Conservation (phyloP, 1,140 invertebrate species). For the Listronotus bonariensis region DNA sequence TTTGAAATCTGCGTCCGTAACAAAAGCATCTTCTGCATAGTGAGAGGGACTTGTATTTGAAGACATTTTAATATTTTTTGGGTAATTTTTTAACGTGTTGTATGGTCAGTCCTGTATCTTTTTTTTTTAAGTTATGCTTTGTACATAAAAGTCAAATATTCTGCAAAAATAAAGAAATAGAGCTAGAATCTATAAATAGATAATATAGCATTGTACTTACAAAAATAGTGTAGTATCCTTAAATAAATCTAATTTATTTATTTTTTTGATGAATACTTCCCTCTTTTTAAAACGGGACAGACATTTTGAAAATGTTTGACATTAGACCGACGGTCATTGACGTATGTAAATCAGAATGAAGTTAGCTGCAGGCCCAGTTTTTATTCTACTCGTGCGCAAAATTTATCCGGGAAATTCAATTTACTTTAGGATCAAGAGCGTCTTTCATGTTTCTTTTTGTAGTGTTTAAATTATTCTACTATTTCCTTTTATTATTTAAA, state of each 20-base stretch:
- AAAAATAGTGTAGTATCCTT: too few relatives aligned
- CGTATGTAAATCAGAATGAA: too few relatives aligned
- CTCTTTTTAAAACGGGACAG: not conserved
- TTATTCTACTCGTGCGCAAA: too few relatives aligned
- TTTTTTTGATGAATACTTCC: not conserved
- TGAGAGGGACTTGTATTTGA: slow-evolving; percentile 46
- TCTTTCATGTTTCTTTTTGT: too few relatives aligned
- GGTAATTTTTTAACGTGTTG: not conserved
- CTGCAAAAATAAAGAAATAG: not conserved
- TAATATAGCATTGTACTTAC: too few relatives aligned
- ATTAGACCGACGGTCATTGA: not conserved
- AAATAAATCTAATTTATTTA: too few relatives aligned
- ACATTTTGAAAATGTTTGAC: not conserved
- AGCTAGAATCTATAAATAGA: not conserved
- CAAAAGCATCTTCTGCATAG: slow-evolving; percentile 63
- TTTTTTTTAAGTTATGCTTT: not conserved
- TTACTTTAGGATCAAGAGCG: too few relatives aligned
- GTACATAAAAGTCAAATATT: not conserved
- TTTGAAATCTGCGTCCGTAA: slow-evolving; percentile 71
- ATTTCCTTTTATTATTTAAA: too few relatives aligned
- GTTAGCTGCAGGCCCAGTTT: too few relatives aligned
- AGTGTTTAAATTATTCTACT: too few relatives aligned
- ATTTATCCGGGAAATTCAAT: too few relatives aligned
- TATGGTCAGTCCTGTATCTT: not conserved
- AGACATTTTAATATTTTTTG: slow-evolving; percentile 44